Evolutionary conservation across 2,888 invertebrate genomes (phyloP), one percentile per base, ranked within the genome.

Genomic region (Troglohyphantes excavatus): DNA sequence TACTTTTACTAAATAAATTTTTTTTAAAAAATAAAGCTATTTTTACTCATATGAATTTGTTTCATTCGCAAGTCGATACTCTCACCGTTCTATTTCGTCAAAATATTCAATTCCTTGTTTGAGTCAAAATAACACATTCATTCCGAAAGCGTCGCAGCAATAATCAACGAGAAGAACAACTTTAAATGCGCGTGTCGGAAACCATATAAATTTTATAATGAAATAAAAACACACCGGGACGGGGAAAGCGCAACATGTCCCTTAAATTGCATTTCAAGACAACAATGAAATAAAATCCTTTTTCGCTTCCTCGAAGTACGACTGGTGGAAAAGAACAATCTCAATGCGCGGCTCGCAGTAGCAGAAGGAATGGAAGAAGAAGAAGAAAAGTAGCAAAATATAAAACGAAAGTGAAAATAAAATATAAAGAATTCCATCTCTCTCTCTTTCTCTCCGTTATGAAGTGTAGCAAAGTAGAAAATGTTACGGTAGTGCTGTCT

Each of bases 231-330:
- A 26, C 29, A 19, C 39, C 26, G 13, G 19, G 19, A 73, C 17
- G 2, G 39, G 9, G 27, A 63, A 73, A 63, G 43, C n/a, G 72
- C 61, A 72, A 83, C 72, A 73, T 61, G 83, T 63, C 73, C 39
- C 19, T 59, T 73, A 83, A 83, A 83, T 83, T 83, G 61, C 83
- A 83, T 83, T 83, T 73, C 72, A 11, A 39, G 73, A 53, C 17
- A 83, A 83, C 72, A 83, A 83, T 83, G 72, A 83, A 83, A 83
- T 83, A 83, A 83, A 83, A 83, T 83, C 63, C 72, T 29, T 72
- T 72, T 73, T 63, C 75, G 33, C 33, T 29, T 68, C 67, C n/a
- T 53, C 27, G 33, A 68, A 68, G 21, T 26, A 65, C 27, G 27
- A 19, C 63, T 39, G 63, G 23, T 23, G 23, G 43, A 75, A 75